Evolutionary conservation across 1,140 invertebrate genomes (phyloP), one percentile per base, ranked within the genome.

Genomic region (Scylla paramamosain): DNA sequence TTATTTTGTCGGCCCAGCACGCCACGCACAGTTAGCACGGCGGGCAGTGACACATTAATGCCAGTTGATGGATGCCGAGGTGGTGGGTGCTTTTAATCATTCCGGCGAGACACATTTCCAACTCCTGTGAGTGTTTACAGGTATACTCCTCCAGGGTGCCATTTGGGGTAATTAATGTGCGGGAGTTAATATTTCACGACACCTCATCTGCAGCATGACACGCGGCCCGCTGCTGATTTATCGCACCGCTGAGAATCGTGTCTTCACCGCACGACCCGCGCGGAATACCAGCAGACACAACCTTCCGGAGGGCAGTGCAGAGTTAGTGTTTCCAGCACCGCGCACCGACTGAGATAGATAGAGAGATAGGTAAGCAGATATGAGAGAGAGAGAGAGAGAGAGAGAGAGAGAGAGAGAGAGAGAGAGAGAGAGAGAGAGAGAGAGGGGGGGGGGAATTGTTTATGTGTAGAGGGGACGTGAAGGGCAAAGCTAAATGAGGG

Each of bases 331-430:
- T 77, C 67, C 67, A 77, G 67, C 67, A n/a, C 20, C 67, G 6
- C 20, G 67, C 67, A 77, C 25, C 20, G 6, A 88, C 10, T 45
- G 0, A 67, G 90, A 91, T 16, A 29, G 90, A 52, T 29, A 59
- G 52, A 67, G 48, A 91, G 90, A 48, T 29, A 91, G 10, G 39
- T 25, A 91, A 31, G 14, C 7, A 91, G 14, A 91, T 16, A 45
- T 0, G 45, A 28, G 31, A 31, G 48, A 52, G 29, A 39, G 20
- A 28, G 46, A 31, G 16, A 29, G 48, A 52, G 46, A 28, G 90
- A 91, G 45, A 39, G 32, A 91, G 14, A 52, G 46, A 32, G 89
- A 52, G 46, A 52, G 89, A 91, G 46, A 91, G 28, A 45, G 89
- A 39, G 28, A 28, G 46, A 92, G 59, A 32, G 91, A 92, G 29